Conservation (phyloP, 1,140 invertebrate genomes). For the Drosophila auraria region DNA sequence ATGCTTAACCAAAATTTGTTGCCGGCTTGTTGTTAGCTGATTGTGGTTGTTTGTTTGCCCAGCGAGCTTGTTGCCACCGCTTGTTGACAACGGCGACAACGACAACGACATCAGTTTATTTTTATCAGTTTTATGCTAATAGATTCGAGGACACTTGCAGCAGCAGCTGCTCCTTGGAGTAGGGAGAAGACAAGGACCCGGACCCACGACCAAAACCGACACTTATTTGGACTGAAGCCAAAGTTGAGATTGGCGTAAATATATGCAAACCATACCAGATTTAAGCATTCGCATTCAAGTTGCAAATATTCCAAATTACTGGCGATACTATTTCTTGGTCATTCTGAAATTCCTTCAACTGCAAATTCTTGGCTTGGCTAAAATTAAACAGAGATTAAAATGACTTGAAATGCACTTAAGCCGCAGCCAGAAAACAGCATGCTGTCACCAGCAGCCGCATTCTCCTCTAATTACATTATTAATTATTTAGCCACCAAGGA, state of each 20-base stretch:
- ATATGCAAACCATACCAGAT: constrained; percentile 33
- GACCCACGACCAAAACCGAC: constrained; percentile 8
- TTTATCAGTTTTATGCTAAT: constrained; percentile 80
- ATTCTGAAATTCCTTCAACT: not conserved
- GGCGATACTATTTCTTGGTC: constrained; percentile 1
- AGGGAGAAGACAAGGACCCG: not conserved
- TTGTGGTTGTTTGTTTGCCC: constrained; percentile 60
- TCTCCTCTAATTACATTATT: constrained; percentile 34
- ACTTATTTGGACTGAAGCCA: constrained; percentile 21
- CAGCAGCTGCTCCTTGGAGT: constrained; percentile 66
- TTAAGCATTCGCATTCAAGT: constrained; percentile 11
- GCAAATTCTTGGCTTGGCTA: not conserved
- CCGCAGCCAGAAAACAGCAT: constrained; percentile 11
- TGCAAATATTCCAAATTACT: constrained; percentile 23
- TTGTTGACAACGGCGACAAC: constrained; percentile 72
- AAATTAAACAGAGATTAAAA: not conserved
- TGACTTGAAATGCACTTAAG: constrained; percentile 6
- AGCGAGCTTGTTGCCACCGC: constrained; percentile 32
- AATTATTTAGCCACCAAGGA: constrained; percentile 29
- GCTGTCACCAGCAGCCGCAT: constrained; percentile 9
- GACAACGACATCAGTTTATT: constrained; percentile 71
- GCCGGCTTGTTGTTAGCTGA: constrained; percentile 58
- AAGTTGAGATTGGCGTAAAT: constrained; percentile 42
- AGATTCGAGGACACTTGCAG: constrained; percentile 63
- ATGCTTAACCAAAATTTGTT: constrained; percentile 46